Evolutionary conservation across 1,140 invertebrate species (phyloP), one percentile per base, ranked within the genome.

Genomic region (Solenopsis invicta): DNA sequence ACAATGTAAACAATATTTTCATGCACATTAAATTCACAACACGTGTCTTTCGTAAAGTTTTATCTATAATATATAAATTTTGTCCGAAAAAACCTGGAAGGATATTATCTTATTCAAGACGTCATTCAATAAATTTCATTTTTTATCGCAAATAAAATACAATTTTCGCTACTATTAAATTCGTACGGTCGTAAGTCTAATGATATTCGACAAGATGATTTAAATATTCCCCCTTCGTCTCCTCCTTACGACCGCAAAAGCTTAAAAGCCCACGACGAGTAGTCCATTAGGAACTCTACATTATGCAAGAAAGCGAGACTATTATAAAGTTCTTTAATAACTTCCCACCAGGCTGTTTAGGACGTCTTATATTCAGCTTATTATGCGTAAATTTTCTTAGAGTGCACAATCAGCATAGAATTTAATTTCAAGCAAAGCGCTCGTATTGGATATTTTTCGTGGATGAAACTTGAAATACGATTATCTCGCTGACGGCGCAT

Each of bases 361-460:
- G 54, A 84, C 45, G 61, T 75, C 18, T 75, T 48, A 48, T 8
- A 61, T 74, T 82, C 5, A 56, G 59, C 24, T 59, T 72, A 61
- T 76, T 50, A 86, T 62, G 21, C 52, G 56, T 69, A 80, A 67
- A 37, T 81, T 80, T 56, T n/a, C 29, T 86, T 50, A n/a, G 24
- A 66, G 48, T 71, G 64, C 52, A 54, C 52, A 78, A 52, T 71
- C 59, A 81, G 64, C 50, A 10, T 48, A 81, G 59, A 71, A 61
- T 80, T 85, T 66, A 52, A 71, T 50, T 24, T 66, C 45, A 85
- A 78, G 82, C 82, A 66, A 85, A 85, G 82, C 82, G 78, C 48
- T 85, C 62, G 45, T 62, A 50, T 59, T 21, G n/a, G 34, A 82
- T 74, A 71, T 56, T 61, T 62, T 75, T 74, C 2, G 3, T 50